A percentile compares a stretch with the other conserved stretches of the same genome.
Evolutionary conservation across 2,797 vertebrate species (phyloP).

Genomic region (Astyanax mexicanus): DNA sequence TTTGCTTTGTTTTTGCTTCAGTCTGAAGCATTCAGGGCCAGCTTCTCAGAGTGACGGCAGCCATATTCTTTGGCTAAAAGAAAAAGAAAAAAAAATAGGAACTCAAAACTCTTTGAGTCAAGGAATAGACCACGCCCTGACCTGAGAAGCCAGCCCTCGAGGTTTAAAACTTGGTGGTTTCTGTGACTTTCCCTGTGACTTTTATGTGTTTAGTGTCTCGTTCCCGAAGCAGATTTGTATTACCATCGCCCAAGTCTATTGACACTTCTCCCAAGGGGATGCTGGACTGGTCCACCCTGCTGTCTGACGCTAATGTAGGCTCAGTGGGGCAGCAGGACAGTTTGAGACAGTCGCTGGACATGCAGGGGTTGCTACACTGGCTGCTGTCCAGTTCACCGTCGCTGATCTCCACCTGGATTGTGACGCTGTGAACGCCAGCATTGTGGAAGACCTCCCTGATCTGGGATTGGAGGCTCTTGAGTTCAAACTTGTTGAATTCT

Average conservation of each 20-base stretch:
- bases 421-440: constrained; percentile 81
- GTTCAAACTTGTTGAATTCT: constrained; percentile 26
- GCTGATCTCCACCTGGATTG: constrained; percentile 80
- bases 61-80: too few relatives aligned
- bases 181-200: too few relatives aligned
- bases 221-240: neutral
- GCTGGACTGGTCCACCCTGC: neutral
- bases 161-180: constrained; percentile 29
- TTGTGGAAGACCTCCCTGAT: constrained; percentile 80
- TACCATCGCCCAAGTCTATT: neutral
- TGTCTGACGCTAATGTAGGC: neutral
- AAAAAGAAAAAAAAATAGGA: neutral
- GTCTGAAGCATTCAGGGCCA: neutral
- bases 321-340: constrained; percentile 34
- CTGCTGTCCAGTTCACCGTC: constrained; percentile 56
- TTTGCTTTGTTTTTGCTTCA: neutral
- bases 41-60: too few relatives aligned
- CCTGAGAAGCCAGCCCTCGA: neutral
- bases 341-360: constrained; percentile 16
- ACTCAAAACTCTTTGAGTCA: too few relatives aligned
- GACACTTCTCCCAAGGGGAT: neutral
- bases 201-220: neutral
- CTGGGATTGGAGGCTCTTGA: constrained; percentile 63
- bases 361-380: constrained; percentile 26
- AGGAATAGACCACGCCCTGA: neutral